These are phyloP conservation scores for Fragum sueziense DNA, from an alignment of 2,888 invertebrate species.

Conservation along the genomic window DNA sequence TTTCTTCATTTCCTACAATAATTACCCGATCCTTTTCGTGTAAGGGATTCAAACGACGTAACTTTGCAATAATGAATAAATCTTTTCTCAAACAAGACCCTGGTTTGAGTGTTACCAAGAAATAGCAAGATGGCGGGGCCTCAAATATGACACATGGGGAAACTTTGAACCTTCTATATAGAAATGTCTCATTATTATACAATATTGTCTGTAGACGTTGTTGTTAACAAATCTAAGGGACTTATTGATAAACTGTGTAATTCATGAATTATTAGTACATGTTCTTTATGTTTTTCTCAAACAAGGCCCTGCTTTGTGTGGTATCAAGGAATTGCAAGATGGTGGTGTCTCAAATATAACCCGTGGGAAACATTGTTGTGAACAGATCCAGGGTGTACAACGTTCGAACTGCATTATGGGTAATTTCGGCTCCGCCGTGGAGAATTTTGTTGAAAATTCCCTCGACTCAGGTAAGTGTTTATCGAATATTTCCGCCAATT, in stretches of 20 bases:
- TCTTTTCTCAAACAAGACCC: no score
- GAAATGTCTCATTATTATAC: slow-evolving; percentile 59
- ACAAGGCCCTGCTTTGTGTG: slow-evolving; percentile 63
- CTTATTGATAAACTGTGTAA: neutral
- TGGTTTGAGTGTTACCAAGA: slow-evolving; percentile 67
- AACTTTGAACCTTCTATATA: slow-evolving; percentile 60
- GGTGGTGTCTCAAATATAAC: slow-evolving; percentile 69
- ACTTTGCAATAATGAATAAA: no score
- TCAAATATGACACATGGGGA: slow-evolving; percentile 72
- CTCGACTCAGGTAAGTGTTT: no score
- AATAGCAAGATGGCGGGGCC: slow-evolving; percentile 74
- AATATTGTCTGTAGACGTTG: slow-evolving; percentile 49
- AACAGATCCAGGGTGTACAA: slow-evolving; percentile 40
- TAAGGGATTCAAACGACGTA: no score
- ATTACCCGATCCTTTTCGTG: no score
- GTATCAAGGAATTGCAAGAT: slow-evolving; percentile 70
- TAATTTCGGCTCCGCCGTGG: no score
- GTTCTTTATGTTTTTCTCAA: no score
- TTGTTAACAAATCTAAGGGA: slow-evolving; percentile 43
- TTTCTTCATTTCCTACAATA: no score
- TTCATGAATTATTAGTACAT: neutral
- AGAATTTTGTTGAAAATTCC: no score
- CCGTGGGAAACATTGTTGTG: slow-evolving; percentile 70
- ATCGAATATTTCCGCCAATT: no score
- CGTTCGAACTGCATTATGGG: no score